phyloP scores from a whole-genome alignment of 2,888 invertebrate species.

The Orthosia incerta region DNA sequence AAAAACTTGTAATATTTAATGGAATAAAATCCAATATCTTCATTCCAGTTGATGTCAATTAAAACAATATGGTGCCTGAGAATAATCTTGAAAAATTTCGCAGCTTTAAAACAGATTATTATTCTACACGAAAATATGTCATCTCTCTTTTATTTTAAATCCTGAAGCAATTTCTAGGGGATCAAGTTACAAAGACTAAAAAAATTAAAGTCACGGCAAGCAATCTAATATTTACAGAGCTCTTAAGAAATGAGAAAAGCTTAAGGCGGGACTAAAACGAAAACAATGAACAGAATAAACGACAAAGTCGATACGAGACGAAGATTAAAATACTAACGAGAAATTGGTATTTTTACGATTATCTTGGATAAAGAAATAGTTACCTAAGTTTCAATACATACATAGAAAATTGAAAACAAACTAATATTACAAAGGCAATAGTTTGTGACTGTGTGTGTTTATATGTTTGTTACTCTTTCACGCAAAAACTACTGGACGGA shows the following conservation, averaged over 20 bases:
- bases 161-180: slow-evolving; percentile 33
- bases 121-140: slow-evolving; percentile 19
- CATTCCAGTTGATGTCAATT: background rate
- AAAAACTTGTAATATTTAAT: background rate
- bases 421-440: too few relatives aligned
- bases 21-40: background rate
- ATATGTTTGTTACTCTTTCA: too few relatives aligned
- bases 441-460: too few relatives aligned
- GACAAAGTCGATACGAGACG: slow-evolving; percentile 17
- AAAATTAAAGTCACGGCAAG: slow-evolving; percentile 31
- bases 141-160: slow-evolving; percentile 29
- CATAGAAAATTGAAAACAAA: background rate
- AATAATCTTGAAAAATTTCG: background rate
- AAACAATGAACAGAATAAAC: slow-evolving; percentile 43
- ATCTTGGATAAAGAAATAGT: slow-evolving; percentile 11
- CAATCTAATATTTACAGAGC: slow-evolving; percentile 48
- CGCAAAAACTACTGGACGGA: too few relatives aligned
- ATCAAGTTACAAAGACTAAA: slow-evolving; percentile 36
- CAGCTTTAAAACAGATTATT: slow-evolving; percentile 22
- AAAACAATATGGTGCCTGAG: background rate
- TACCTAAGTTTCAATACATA: background rate
- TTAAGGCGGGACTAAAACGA: slow-evolving; percentile 35
- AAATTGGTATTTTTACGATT: slow-evolving; percentile 15
- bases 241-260: slow-evolving; percentile 52
- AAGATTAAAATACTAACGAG: slow-evolving; percentile 34